Percentiles rank a stretch among this genome's conserved stretches.
These are phyloP conservation scores for Tor tambroides DNA, from an alignment of 2,113 vertebrate genomes.

Conservation along the genomic window DNA sequence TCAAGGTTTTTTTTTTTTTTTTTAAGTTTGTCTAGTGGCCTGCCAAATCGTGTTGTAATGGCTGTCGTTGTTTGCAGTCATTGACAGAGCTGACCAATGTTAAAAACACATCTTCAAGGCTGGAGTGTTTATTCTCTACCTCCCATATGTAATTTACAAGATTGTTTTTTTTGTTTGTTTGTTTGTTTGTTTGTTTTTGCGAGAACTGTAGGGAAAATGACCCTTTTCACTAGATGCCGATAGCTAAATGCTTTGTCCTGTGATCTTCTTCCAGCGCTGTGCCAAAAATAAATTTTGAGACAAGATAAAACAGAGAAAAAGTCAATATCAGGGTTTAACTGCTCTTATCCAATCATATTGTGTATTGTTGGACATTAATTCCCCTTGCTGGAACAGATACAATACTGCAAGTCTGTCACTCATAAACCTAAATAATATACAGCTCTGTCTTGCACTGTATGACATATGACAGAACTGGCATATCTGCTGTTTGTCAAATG, in stretches of 20 bases:
- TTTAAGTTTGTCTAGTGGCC: background rate
- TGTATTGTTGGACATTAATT: conserved; percentile 38
- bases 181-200: no score
- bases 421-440: conserved; percentile 1
- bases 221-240: background rate
- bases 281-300: background rate
- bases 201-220: background rate
- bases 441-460: background rate
- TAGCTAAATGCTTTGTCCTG: background rate
- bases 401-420: conserved; percentile 31
- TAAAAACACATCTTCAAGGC: background rate
- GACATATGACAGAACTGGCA: conserved; percentile 55
- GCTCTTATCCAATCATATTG: background rate
- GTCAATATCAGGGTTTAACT: background rate
- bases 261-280: background rate
- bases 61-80: background rate
- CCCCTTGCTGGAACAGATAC: conserved; percentile 45
- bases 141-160: background rate
- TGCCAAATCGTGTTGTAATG: conserved; percentile 7
- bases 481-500: conserved; percentile 65
- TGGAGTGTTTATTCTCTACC: background rate
- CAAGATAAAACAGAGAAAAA: background rate
- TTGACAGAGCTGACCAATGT: background rate
- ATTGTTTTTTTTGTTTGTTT: no score
- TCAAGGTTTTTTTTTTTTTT: background rate